phyloP scores from a whole-genome alignment of 1,140 invertebrate species.

The Sycophaga agraensis region DNA sequence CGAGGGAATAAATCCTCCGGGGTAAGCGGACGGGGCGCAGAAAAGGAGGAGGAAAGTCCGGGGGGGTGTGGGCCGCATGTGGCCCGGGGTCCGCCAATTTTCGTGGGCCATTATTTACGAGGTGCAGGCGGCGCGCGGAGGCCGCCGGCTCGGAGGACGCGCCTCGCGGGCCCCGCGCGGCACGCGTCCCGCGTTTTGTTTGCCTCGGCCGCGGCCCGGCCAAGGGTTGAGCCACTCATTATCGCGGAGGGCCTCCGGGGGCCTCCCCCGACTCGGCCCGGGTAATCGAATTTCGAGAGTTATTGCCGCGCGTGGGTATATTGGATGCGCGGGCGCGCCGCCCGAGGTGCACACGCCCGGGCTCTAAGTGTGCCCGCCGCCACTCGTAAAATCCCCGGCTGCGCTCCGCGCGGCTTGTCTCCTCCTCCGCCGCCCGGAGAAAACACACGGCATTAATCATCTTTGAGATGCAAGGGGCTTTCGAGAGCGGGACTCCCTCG shows the following conservation, averaged over 20 bases:
- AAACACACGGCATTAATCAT: conserved; percentile 32
- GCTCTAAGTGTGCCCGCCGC: no score
- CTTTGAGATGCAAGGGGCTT: conserved; percentile 23
- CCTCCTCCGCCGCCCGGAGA: not conserved
- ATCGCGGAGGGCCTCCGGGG: conserved; percentile 39
- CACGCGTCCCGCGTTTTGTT: no score
- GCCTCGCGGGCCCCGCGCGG: not conserved
- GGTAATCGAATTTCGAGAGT: conserved; percentile 54
- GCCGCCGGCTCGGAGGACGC: not conserved
- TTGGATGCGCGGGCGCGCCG: conserved; percentile 2
- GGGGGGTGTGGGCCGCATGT: conserved; percentile 31
- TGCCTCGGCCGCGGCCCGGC: conserved; percentile 12
- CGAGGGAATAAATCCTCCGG: not conserved
- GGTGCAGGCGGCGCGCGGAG: conserved; percentile 25
- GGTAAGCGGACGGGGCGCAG: not conserved
- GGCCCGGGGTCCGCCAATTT: conserved; percentile 45
- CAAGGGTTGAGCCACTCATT: conserved; percentile 51
- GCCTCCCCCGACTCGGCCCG: conserved; percentile 24
- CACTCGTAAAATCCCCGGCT: not conserved
- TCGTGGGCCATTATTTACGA: conserved; percentile 51
- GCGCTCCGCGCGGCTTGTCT: not conserved
- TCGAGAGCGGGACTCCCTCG: conserved; percentile 8
- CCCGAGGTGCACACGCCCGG: not conserved
- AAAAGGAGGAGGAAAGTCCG: no score
- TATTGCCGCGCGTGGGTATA: conserved; percentile 46